Percentiles rank a stretch among this genome's conserved stretches.
Evolutionary conservation across 2,113 vertebrate genomes (phyloP).

Genomic region (Callorhinus ursinus): DNA sequence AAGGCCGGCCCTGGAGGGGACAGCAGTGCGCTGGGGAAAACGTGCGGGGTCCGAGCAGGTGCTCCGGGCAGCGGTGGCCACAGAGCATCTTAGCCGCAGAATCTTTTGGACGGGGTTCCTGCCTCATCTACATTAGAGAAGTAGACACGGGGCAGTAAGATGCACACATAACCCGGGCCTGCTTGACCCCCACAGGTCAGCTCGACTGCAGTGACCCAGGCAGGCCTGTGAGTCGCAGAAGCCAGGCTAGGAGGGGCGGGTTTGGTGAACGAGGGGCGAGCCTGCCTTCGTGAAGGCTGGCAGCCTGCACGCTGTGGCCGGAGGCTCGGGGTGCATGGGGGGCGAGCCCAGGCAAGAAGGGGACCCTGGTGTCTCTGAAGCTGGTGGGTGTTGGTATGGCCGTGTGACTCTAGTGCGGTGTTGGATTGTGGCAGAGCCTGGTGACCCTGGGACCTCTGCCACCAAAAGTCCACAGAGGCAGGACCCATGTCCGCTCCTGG

Average conservation of each 20-base stretch:
- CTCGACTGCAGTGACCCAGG: not conserved
- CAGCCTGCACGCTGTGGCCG: not conserved
- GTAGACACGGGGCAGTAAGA: not conserved
- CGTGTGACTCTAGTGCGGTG: not conserved
- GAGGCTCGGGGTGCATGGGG: not conserved
- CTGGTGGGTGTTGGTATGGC: not conserved
- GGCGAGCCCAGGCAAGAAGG: not conserved
- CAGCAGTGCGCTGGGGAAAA: rapidly evolving
- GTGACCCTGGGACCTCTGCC: not conserved
- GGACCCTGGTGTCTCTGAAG: not conserved
- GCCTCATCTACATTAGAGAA: not conserved
- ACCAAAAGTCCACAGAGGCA: not conserved
- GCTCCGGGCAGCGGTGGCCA: not conserved
- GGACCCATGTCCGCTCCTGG: not conserved
- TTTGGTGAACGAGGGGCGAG: not conserved
- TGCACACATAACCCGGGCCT: not conserved
- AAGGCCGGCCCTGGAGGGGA: not conserved
- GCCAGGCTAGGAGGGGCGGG: too few species aligned
- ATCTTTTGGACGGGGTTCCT: not conserved
- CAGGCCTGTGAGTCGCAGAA: not conserved
- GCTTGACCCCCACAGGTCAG: not conserved
- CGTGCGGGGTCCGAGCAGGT: rapidly evolving
- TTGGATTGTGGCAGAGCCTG: not conserved
- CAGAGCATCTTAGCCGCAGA: not conserved
- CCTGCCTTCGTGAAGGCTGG: not conserved